Evolutionary conservation across 2,888 invertebrate genomes (phyloP), one percentile per base, ranked within the genome.

Genomic region (Platycnemis pennipes): DNA sequence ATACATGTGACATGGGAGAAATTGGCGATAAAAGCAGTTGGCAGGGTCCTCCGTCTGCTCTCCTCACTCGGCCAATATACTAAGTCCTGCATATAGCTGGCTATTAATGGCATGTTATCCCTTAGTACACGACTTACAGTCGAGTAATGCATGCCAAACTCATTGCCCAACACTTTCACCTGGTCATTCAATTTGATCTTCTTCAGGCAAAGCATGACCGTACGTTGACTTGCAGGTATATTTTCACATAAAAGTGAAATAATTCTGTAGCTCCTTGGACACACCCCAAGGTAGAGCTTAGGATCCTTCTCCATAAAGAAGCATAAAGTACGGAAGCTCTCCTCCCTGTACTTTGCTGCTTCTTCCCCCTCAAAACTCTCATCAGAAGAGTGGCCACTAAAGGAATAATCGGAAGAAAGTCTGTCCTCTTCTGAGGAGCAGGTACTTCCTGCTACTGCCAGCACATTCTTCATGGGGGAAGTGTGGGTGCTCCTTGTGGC

Each of bases 1-100:
- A 95, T 94, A 26, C 69, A 45, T 46, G 56, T 56, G 56, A 56
- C 22, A 22, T 56, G 56, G 56, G 56, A 56, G 56, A 56, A 56
- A 56, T 56, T 56, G 56, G 56, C 16, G 3, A 19, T 13, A 56
- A 56, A 56, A 56, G 56, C 56, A 56, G 5, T 56, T 19, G 56
- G 56, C 5, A 56, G 56, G 56, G 56, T 56, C 56, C 56, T 56
- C 13, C 56, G 56, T 56, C 56, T 56, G 49, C 49, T 49, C 49
- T 49, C 49, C 49, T 49, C 49, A 49, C 49, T 49, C 49, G 49
- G 49, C 49, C 56, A 56, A 56, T 56, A 56, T 11, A 56, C 56
- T 22, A 56, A 56, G 56, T 56, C 56, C 56, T 56, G 13, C 56
- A 56, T 13, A 56, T 22, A 56, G 56, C 56, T 22, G 56, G 13